Evolutionary conservation across 2,888 invertebrate genomes (phyloP), one percentile per base, ranked within the genome.

Genomic region (Megaustenia siamemsis): DNA sequence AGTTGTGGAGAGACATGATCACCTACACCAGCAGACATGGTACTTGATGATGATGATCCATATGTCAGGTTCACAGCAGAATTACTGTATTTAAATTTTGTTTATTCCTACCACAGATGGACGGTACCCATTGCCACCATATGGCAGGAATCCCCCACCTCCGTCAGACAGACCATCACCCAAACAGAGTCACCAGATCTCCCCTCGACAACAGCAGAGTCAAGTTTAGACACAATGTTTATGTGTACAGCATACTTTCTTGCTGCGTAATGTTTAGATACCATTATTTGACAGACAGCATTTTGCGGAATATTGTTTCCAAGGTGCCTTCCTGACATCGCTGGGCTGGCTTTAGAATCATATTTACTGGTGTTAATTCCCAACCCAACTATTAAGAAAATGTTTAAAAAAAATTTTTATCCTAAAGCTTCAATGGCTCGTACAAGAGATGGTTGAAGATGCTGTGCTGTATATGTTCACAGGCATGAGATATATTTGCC

Each of bases 61-160:
- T n/a, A n/a, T n/a, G n/a, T n/a, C n/a, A n/a, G n/a, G n/a, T n/a
- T n/a, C n/a, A n/a, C n/a, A n/a, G n/a, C n/a, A n/a, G n/a, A n/a
- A n/a, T n/a, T n/a, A n/a, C n/a, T n/a, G n/a, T n/a, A n/a, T n/a
- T n/a, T n/a, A n/a, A n/a, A n/a, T n/a, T n/a, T n/a, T n/a, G n/a
- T n/a, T n/a, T n/a, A n/a, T n/a, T n/a, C n/a, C n/a, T n/a, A n/a
- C 8, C 18, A 21, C 73, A 84, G 84, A 84, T 84, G 84, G 80
- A 18, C 68, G 84, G 32, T 84, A 84, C 45, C 84, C 83, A 53
- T 32, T 63, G 56, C 78, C 84, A 69, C 60, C 69, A 21, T 66
- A 78, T 66, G 66, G 80, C 45, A 79, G 78, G 63, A 68, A 78
- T 21, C 79, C 79, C n/a, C 79, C 76, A 77, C 63, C 40, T 68